Conservation (phyloP, 2,888 invertebrate genomes). For the Drosophila prolongata region DNA sequence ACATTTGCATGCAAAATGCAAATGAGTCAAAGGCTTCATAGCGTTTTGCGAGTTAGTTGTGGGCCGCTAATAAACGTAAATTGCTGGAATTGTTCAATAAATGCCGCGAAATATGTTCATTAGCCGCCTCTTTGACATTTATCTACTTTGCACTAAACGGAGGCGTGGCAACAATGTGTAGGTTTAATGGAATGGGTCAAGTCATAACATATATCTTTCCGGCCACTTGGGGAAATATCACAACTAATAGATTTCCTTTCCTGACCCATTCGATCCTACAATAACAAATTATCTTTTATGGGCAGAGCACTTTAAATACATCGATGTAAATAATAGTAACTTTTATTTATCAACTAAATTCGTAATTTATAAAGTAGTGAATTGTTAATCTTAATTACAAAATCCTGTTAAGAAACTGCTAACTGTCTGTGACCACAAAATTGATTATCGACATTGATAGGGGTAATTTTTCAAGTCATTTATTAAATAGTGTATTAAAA, state of each 20-base stretch:
- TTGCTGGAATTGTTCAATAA: conserved; percentile 68
- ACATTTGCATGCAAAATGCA: conserved; percentile 48
- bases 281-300: too few relatives aligned
- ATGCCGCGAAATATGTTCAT: conserved; percentile 59
- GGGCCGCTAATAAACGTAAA: conserved; percentile 69
- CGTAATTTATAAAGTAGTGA: background rate
- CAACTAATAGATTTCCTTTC: too few relatives aligned
- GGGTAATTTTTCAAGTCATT: conserved; percentile 8
- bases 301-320: too few relatives aligned
- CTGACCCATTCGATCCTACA: too few relatives aligned
- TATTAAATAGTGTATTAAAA: conserved; percentile 21
- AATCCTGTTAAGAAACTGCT: conserved; percentile 12
- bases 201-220: background rate
- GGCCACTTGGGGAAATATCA: background rate
- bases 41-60: conserved; percentile 47
- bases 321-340: too few relatives aligned
- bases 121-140: conserved; percentile 47
- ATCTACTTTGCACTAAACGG: conserved; percentile 1
- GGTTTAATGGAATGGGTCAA: conserved; percentile 13
- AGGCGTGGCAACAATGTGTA: background rate
- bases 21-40: conserved; percentile 40
- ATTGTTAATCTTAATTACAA: background rate
- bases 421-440: background rate
- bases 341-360: background rate
- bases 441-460: conserved; percentile 1